Conservation (phyloP, 2,888 invertebrate genomes). For the Thyatira batis region DNA sequence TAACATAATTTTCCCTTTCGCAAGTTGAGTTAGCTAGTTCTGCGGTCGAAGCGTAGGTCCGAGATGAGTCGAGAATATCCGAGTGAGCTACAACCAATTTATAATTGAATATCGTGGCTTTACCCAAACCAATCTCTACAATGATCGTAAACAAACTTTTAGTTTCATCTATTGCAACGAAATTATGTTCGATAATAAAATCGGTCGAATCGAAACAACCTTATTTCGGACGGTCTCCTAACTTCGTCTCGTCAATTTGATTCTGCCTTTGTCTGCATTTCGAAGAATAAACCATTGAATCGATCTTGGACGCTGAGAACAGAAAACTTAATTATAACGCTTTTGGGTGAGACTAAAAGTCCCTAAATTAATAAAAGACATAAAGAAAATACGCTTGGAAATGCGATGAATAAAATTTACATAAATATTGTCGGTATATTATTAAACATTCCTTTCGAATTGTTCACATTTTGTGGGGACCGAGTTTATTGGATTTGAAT, state of each 20-base stretch:
- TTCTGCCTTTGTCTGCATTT: constrained; percentile 12
- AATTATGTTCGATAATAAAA: constrained; percentile 29
- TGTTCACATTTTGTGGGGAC: constrained; percentile 3
- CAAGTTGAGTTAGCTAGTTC: constrained; percentile 40
- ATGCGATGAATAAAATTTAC: constrained; percentile 17
- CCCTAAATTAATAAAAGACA: constrained; percentile 15
- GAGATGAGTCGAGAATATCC: constrained; percentile 26
- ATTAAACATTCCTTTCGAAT: constrained; percentile 4
- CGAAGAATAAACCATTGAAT: constrained; percentile 8
- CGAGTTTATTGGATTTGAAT: constrained; percentile 4
- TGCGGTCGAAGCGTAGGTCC: constrained; percentile 43
- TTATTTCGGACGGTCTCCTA: constrained; percentile 25
- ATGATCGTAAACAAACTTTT: constrained; percentile 22
- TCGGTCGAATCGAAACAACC: constrained; percentile 26
- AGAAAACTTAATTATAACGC: constrained; percentile 28
- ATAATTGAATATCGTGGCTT: constrained; percentile 36
- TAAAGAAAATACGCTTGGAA: constrained; percentile 14
- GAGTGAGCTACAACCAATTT: constrained; percentile 39
- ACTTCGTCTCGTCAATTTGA: constrained; percentile 14
- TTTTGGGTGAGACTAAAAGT: constrained; percentile 18
- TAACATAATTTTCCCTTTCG: constrained; percentile 75
- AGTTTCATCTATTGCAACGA: constrained; percentile 32
- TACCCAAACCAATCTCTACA: constrained; percentile 3
- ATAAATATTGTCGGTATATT: constrained; percentile 10
- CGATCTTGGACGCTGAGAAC: constrained; percentile 16